Evolutionary conservation across 2,797 vertebrate genomes (phyloP), one percentile per base, ranked within the genome.

Genomic region (Morelia viridis): DNA sequence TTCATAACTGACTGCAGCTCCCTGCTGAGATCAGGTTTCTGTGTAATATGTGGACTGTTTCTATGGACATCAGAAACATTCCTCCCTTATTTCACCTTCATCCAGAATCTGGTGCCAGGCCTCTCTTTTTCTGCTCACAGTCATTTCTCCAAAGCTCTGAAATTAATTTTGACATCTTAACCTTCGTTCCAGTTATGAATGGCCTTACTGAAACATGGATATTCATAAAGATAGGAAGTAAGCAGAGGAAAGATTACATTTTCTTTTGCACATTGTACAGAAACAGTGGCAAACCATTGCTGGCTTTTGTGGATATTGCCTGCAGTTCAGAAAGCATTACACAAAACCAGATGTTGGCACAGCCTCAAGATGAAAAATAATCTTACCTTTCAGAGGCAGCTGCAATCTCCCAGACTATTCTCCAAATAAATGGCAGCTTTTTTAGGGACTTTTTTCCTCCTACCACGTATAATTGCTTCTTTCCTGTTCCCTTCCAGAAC

Each of bases 401-500:
- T 91, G 57, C 60, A 46, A 84, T 91, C 90, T 24, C 17, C 89
- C 24, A 89, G 0, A 2, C 76, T n/a, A 17, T 87, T 85, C 31
- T 96, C 5, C 11, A 93, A 89, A 95, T 0, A 0, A 96, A 91
- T 85, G 93, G 13, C 41, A 92, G 95, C 24, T 86, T 94, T 95
- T 91, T 88, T 71, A 76, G 90, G 94, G 85, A 19, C 68, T 56
- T 92, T 90, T 89, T 2, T 26, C 31, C 95, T 92, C 94, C 87
- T 68, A 76, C 90, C 0, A 2, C 57, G 87, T 12, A 80, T 93
- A 95, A 96, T 65, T 90, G 26, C 56, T 96, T 95, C 60, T 80
- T 80, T 80, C 71, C 35, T 80, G 3, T 9, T 80, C 19, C 9
- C 24, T 19, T 26, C 31, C 88, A 92, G 89, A 96, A 94, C 1